These are phyloP conservation scores for Sciurus niger DNA, from an alignment of 2,113 vertebrate genomes.

Conservation along the genomic window DNA sequence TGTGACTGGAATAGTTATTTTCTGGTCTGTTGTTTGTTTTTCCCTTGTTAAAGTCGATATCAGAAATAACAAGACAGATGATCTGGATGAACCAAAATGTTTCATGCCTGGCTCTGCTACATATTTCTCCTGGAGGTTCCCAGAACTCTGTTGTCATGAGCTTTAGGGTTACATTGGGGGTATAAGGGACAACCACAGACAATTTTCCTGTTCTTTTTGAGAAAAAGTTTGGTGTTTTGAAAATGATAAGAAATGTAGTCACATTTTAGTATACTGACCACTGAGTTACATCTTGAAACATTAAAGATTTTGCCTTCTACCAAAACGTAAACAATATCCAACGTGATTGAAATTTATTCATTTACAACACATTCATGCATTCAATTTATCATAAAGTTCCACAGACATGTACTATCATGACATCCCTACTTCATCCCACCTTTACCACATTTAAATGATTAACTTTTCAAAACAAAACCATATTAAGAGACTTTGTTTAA, in stretches of 20 bases:
- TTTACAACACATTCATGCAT: neutral
- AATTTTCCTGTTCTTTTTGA: neutral
- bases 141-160: neutral
- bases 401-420: neutral
- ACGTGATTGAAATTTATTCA: neutral
- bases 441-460: neutral
- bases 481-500: neutral
- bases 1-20: constrained; percentile 18
- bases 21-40: neutral
- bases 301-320: neutral
- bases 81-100: neutral
- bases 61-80: constrained; percentile 1
- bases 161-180: neutral
- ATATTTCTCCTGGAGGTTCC: neutral
- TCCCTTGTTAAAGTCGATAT: neutral
- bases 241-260: neutral
- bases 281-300: neutral
- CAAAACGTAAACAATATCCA: neutral
- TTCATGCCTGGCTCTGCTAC: neutral
- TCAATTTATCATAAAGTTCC: neutral
- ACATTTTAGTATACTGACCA: neutral
- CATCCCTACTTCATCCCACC: neutral
- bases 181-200: neutral
- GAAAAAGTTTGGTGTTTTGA: neutral
- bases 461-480: neutral